Conservation (phyloP, 2,113 vertebrate genomes). For the Chlorocebus sabaeus region DNA sequence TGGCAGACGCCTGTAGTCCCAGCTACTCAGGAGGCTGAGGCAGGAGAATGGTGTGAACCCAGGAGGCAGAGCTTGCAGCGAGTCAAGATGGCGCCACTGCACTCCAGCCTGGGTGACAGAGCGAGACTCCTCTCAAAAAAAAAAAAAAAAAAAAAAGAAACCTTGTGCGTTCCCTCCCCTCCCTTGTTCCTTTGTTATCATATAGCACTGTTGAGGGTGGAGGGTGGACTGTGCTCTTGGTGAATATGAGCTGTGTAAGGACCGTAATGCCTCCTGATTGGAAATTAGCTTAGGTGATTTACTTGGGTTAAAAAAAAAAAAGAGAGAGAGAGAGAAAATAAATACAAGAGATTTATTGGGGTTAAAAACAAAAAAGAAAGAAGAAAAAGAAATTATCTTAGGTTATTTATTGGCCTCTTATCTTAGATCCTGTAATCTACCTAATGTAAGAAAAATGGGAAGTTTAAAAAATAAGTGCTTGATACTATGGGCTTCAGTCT, state of each 20-base stretch:
- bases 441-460: neutral
- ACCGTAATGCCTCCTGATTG: neutral
- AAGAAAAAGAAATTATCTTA: neutral
- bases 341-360: too few relatives aligned
- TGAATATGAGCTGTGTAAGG: neutral
- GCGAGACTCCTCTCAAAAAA: too few relatives aligned
- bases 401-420: neutral
- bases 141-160: neutral
- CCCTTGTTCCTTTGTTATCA: neutral
- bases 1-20: too few relatives aligned
- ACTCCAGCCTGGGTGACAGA: too few relatives aligned
- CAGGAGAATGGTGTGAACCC: too few relatives aligned
- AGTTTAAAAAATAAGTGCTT: slow-evolving; percentile 3
- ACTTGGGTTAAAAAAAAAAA: neutral
- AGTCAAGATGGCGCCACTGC: too few relatives aligned
- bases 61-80: too few relatives aligned
- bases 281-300: neutral
- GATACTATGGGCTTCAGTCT: neutral
- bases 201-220: neutral
- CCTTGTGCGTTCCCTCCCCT: neutral
- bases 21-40: too few relatives aligned
- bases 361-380: too few relatives aligned
- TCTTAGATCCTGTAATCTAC: neutral
- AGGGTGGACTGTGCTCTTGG: neutral
- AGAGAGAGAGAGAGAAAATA: too few relatives aligned